These are phyloP conservation scores for Rutpela maculata DNA, from an alignment of 2,888 invertebrate species.

Conservation along the genomic window DNA sequence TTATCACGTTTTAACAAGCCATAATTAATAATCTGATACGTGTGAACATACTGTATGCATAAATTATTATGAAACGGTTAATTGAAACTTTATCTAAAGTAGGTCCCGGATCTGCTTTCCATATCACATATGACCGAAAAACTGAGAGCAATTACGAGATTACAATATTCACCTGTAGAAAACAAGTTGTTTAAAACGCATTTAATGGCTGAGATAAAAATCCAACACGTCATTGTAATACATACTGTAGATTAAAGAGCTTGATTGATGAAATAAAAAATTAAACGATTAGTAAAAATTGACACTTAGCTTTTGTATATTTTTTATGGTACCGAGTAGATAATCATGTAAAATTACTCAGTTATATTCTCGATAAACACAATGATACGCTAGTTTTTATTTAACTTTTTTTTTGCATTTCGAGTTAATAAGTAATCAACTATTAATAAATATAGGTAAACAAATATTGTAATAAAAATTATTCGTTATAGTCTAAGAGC, in stretches of 20 bases:
- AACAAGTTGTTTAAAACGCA: conserved; percentile 30
- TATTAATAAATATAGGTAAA: background rate
- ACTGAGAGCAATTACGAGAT: conserved; percentile 35
- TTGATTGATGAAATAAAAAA: conserved; percentile 2
- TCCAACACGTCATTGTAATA: conserved; percentile 22
- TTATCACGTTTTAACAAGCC: conserved; percentile 35
- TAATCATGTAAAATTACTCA: background rate
- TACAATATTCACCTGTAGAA: conserved; percentile 34
- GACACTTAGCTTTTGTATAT: background rate
- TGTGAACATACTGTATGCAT: conserved; percentile 44
- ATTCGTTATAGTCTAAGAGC: too few species aligned
- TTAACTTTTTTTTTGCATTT: background rate
- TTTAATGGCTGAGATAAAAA: conserved; percentile 24
- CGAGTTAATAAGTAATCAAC: background rate
- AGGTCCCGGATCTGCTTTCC: conserved; percentile 47
- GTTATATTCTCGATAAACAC: background rate
- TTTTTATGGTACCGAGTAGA: background rate
- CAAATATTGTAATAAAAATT: background rate
- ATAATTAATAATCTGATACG: conserved; percentile 45
- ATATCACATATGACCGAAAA: conserved; percentile 40
- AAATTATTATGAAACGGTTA: conserved; percentile 45
- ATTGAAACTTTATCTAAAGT: conserved; percentile 43
- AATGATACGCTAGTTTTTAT: background rate
- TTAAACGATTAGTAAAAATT: conserved; percentile 3
- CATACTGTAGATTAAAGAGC: background rate